These are phyloP conservation scores for Aptenodytes patagonicus DNA, from an alignment of 2,113 vertebrate genomes.

Conservation along the genomic window DNA sequence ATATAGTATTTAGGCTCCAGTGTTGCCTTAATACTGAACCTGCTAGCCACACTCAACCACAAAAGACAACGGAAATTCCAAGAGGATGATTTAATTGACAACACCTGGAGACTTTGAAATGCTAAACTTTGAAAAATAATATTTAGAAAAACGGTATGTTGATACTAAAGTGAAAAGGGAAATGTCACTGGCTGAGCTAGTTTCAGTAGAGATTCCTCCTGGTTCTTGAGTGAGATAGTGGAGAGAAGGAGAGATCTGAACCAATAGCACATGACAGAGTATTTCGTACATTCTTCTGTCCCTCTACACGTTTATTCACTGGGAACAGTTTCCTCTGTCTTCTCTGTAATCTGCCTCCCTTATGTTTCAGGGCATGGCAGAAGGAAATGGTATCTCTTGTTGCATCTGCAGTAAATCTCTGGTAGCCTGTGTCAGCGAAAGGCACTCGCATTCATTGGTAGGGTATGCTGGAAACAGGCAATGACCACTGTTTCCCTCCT, in stretches of 20 bases:
- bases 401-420: not conserved
- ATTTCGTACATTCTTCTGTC: not conserved
- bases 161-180: not conserved
- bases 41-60: not conserved
- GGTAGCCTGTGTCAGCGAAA: not conserved
- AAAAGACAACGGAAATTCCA: not conserved
- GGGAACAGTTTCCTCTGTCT: not conserved
- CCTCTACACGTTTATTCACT: not conserved
- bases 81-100: not conserved
- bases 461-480: not conserved
- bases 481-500: not conserved
- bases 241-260: not conserved
- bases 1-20: not conserved
- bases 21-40: not conserved
- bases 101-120: not conserved
- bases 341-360: not conserved
- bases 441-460: not conserved
- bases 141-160: not conserved
- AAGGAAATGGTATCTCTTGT: not conserved
- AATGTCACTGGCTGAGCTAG: not conserved
- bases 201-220: not conserved
- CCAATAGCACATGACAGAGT: rapidly evolving
- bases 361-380: not conserved
- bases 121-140: not conserved
- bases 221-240: not conserved